Evolutionary conservation across 1,140 invertebrate genomes (phyloP).

Genomic region (Lordiphosa stackelbergi): DNA sequence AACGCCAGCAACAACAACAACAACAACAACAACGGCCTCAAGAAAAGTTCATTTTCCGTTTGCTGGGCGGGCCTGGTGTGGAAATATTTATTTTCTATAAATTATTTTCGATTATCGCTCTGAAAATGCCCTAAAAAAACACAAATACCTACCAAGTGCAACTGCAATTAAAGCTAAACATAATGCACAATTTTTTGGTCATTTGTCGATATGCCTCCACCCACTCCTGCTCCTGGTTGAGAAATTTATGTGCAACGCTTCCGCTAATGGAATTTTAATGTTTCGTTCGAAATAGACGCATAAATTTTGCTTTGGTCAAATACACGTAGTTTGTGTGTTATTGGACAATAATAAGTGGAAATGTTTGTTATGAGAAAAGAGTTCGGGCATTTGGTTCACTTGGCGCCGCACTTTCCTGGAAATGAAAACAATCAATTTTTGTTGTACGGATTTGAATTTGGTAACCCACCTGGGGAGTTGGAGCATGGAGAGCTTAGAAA

Average conservation of each 20-base stretch:
- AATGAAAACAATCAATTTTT: constrained; percentile 31
- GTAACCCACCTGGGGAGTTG: constrained; percentile 16
- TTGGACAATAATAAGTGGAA: constrained; percentile 40
- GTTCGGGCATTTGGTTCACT: constrained; percentile 35
- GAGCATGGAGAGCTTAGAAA: not conserved
- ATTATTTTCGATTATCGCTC: constrained; percentile 69
- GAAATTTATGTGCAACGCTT: constrained; percentile 59
- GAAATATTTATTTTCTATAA: constrained; percentile 75
- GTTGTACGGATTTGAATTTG: constrained; percentile 31
- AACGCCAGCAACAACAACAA: constrained; percentile 4
- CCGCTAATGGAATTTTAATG: constrained; percentile 75
- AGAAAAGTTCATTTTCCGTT: constrained; percentile 60
- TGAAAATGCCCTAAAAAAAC: constrained; percentile 44
- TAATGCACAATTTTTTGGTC: constrained; percentile 68
- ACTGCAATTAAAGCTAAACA: constrained; percentile 68
- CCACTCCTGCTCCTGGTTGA: not conserved
- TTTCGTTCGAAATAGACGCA: constrained; percentile 67
- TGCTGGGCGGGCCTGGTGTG: constrained; percentile 51
- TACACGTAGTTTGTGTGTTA: constrained; percentile 24
- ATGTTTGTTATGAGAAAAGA: constrained; percentile 43
- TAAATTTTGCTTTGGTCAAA: constrained; percentile 57
- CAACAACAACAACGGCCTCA: constrained; percentile 1
- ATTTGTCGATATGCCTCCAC: constrained; percentile 47
- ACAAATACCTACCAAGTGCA: constrained; percentile 9
- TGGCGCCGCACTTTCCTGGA: constrained; percentile 53